These are phyloP conservation scores for Plemyria rubiginata DNA, from an alignment of 2,888 invertebrate genomes.

Conservation along the genomic window DNA sequence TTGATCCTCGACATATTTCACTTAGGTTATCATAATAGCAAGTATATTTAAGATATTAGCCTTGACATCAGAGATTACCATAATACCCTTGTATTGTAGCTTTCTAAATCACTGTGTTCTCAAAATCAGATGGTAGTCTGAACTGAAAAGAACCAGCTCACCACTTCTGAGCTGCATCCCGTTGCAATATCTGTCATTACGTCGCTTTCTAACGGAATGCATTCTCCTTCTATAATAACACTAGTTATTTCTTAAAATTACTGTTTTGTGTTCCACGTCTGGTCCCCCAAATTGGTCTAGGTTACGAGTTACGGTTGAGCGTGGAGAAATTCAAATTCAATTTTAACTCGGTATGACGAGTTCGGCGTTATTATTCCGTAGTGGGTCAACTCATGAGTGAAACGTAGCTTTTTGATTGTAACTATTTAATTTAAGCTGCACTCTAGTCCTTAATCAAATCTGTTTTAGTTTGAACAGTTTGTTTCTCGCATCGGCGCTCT, in stretches of 20 bases:
- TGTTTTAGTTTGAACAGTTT: background rate
- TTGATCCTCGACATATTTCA: no score
- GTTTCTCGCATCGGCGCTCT: background rate
- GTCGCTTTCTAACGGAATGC: constrained; percentile 55
- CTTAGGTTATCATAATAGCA: background rate
- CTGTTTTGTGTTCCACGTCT: constrained; percentile 45
- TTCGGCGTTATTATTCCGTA: constrained; percentile 4
- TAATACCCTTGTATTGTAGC: no score
- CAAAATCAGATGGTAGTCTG: background rate
- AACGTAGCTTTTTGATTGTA: constrained; percentile 18
- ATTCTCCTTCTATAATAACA: constrained; percentile 53
- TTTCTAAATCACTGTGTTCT: no score
- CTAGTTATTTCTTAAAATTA: constrained; percentile 53
- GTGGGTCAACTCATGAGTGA: constrained; percentile 2
- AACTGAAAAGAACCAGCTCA: constrained; percentile 13
- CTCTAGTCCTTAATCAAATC: background rate
- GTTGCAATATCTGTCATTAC: constrained; percentile 48
- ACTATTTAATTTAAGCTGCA: background rate
- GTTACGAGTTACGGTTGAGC: constrained; percentile 18
- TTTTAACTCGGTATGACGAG: constrained; percentile 17
- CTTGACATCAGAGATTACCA: no score
- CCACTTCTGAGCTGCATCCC: constrained; percentile 37
- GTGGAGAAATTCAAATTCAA: constrained; percentile 39
- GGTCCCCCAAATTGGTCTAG: constrained; percentile 40
- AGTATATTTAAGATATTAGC: no score